These are phyloP conservation scores for Nothocercus julius DNA, from an alignment of 2,113 vertebrate genomes.

Conservation along the genomic window DNA sequence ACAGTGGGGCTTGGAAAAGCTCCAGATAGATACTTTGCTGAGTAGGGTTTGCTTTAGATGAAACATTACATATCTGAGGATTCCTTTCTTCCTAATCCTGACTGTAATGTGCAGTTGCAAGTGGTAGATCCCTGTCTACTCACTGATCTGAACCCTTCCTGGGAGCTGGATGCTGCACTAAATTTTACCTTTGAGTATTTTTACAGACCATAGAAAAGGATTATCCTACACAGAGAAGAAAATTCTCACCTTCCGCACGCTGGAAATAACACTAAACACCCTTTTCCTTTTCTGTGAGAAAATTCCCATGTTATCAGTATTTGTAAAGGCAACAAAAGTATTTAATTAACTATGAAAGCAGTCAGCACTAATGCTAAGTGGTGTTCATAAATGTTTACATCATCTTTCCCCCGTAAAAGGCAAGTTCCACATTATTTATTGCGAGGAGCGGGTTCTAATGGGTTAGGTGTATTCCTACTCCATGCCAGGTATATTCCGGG, in stretches of 20 bases:
- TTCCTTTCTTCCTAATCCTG: background rate
- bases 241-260: background rate
- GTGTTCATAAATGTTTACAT: background rate
- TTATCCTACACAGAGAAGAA: background rate
- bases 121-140: background rate
- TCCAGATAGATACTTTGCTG: background rate
- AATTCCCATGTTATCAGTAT: background rate
- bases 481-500: background rate
- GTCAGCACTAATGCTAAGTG: background rate
- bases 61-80: rapidly evolving
- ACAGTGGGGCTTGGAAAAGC: background rate
- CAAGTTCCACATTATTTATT: background rate
- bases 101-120: background rate
- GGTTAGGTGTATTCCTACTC: too few relatives aligned
- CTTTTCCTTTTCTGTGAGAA: slow-evolving; percentile 11
- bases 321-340: background rate
- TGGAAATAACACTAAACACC: background rate
- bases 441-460: too few relatives aligned
- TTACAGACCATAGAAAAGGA: background rate
- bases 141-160: background rate
- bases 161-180: background rate
- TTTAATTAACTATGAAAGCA: background rate
- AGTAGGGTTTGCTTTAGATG: background rate
- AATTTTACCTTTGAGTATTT: background rate
- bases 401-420: rapidly evolving